phyloP scores from a whole-genome alignment of 2,113 vertebrate genomes.

The Laticauda colubrina region DNA sequence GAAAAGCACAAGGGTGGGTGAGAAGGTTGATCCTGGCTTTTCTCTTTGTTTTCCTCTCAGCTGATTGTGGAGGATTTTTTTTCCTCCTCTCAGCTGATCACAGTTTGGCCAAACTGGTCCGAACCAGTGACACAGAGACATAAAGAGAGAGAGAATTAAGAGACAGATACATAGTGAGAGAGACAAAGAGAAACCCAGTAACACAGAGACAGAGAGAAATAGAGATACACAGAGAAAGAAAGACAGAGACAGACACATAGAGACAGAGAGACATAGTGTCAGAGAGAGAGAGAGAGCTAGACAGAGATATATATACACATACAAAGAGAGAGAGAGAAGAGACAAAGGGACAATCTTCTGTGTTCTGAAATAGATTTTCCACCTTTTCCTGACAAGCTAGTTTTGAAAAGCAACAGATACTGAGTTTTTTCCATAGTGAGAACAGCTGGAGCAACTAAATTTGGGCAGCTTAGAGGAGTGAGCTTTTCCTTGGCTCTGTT shows the following conservation, averaged over 20 bases:
- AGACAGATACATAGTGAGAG: neutral
- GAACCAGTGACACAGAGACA: no score
- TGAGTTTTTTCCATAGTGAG: neutral
- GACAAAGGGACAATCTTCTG: neutral
- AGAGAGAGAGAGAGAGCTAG: neutral
- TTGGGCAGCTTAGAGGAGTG: neutral
- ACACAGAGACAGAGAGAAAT: neutral
- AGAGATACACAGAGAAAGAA: neutral
- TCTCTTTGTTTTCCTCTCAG: no score
- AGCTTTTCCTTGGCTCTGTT: neutral
- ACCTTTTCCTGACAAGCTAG: neutral
- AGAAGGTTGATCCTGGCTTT: no score
- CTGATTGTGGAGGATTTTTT: no score
- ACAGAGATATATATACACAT: neutral
- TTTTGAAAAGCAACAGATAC: neutral
- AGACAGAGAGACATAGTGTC: neutral
- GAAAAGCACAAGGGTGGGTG: no score
- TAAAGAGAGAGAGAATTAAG: no score
- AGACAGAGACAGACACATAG: neutral
- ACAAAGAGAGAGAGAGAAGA: neutral
- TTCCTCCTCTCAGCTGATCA: no score
- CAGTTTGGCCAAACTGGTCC: no score
- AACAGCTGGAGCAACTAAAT: neutral
- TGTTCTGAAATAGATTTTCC: neutral
- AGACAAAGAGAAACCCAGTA: neutral